Conservation (phyloP, 2,797 vertebrate species). For the Lophotriccus pileatus region DNA sequence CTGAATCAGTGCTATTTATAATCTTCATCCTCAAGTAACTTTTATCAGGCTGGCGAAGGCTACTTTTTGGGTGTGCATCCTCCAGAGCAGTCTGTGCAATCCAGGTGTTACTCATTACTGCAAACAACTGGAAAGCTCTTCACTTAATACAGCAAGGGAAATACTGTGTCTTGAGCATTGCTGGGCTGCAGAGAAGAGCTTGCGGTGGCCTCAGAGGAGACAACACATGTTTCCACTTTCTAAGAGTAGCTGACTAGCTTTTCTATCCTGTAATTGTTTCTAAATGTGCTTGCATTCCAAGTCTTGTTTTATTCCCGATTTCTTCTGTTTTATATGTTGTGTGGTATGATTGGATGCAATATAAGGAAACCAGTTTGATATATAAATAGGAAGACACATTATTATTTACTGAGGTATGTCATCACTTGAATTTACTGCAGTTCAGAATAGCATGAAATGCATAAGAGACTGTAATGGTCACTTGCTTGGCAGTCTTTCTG, state of each 20-base stretch:
- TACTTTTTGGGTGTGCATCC: not conserved
- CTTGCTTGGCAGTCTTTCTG: not conserved
- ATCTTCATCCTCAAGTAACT: not conserved
- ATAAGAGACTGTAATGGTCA: not conserved
- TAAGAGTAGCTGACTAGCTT: not conserved
- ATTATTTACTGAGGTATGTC: not conserved
- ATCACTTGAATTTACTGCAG: not conserved
- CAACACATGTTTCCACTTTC: not conserved
- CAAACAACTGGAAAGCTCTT: not conserved
- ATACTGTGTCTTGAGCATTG: not conserved
- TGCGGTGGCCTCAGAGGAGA: not conserved
- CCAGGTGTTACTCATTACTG: not conserved
- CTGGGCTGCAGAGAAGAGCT: not conserved
- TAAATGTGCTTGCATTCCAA: not conserved
- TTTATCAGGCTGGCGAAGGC: not conserved
- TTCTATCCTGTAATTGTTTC: not conserved
- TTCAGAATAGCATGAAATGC: not conserved
- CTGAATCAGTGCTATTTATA: not conserved
- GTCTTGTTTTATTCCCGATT: not conserved
- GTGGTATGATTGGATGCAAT: not conserved
- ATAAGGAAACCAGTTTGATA: not conserved
- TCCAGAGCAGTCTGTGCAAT: not conserved
- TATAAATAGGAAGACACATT: not conserved
- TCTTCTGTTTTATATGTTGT: not conserved
- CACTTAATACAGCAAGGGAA: not conserved